These are phyloP conservation scores for Galleria mellonella DNA, from an alignment of 1,140 invertebrate species.

Conservation along the genomic window DNA sequence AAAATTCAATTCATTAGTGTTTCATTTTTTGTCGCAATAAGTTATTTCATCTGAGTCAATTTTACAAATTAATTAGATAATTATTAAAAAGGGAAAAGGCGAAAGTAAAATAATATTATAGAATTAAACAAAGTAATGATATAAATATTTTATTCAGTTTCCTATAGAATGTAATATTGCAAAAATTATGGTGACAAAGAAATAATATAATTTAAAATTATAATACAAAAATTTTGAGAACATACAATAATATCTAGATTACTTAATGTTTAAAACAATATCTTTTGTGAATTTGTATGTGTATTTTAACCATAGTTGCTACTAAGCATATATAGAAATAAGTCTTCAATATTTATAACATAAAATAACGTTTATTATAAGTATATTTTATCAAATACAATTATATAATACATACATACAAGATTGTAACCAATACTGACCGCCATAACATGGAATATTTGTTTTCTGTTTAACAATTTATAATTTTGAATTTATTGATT, in stretches of 20 bases:
- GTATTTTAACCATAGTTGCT: background rate
- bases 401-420: background rate
- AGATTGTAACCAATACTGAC: conserved; percentile 47
- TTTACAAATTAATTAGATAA: too few species aligned
- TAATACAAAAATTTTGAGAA: conserved; percentile 39
- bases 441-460: conserved; percentile 26
- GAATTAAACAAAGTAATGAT: conserved; percentile 30
- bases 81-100: too few species aligned
- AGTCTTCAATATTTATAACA: too few species aligned
- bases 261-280: conserved; percentile 4
- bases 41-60: too few species aligned
- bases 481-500: conserved; percentile 38
- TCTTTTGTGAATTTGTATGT: too few species aligned
- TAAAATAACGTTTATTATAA: too few species aligned
- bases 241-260: conserved; percentile 19
- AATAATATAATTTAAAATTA: conserved; percentile 15
- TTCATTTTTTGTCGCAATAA: too few species aligned
- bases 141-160: conserved; percentile 66
- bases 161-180: conserved; percentile 57
- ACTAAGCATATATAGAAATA: conserved; percentile 3
- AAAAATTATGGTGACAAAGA: conserved; percentile 55
- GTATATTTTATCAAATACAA: too few species aligned
- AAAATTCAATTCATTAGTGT: too few species aligned
- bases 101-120: background rate
- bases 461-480: conserved; percentile 55